These are phyloP conservation scores for Oxygymnocypris stewartii DNA, from an alignment of 2,113 vertebrate species.

Conservation along the genomic window DNA sequence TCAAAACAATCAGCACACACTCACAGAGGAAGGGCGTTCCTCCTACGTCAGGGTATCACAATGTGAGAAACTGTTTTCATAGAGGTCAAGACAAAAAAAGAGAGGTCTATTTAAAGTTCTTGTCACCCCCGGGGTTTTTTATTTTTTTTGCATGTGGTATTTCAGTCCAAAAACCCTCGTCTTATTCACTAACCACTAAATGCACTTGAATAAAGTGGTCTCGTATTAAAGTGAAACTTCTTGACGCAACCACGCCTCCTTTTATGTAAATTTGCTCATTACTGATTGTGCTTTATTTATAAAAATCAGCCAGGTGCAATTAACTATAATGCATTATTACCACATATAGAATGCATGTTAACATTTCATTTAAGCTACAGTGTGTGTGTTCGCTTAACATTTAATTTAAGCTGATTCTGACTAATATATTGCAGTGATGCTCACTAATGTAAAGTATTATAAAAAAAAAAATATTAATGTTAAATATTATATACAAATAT, in stretches of 20 bases:
- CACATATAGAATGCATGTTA: too few species aligned
- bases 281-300: too few species aligned
- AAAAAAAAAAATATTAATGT: too few species aligned
- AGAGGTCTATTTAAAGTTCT: background rate
- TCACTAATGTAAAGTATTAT: too few species aligned
- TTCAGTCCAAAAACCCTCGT: background rate
- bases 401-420: too few species aligned
- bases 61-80: slow-evolving; percentile 12
- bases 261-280: too few species aligned
- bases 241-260: background rate
- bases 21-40: slow-evolving; percentile 3
- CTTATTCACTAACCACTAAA: background rate
- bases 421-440: too few species aligned
- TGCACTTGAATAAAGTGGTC: background rate
- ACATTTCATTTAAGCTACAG: too few species aligned
- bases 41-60: slow-evolving; percentile 17
- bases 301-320: too few species aligned
- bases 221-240: background rate
- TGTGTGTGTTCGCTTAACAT: too few species aligned
- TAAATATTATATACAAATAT: too few species aligned
- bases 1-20: slow-evolving; percentile 43
- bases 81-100: background rate
- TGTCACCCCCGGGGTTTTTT: background rate
- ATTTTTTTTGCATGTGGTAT: background rate
- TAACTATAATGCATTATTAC: too few species aligned